Evolutionary conservation across 92 coral and sea anemone species (phyloP).

Genomic region (Virgularia gustaviana): DNA sequence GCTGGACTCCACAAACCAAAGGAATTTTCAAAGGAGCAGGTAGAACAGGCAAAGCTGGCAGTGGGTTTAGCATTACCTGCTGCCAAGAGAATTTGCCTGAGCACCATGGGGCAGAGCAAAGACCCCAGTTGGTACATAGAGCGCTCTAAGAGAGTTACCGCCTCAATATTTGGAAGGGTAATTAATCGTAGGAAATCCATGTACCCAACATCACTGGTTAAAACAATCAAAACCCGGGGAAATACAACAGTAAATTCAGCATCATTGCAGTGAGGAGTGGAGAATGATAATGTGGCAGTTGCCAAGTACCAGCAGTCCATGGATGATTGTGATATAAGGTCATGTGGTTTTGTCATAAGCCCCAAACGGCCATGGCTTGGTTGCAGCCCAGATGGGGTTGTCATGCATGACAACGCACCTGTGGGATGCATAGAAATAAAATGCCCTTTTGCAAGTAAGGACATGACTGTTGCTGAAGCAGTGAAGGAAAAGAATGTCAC

Average conservation of each 20-base stretch:
- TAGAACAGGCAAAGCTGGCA: constrained; percentile 2
- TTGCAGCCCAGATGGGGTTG: constrained; percentile 58
- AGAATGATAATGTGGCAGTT: constrained; percentile 43
- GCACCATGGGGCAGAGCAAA: constrained; percentile 33
- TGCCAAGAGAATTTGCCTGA: constrained; percentile 40
- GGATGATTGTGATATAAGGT: constrained; percentile 11
- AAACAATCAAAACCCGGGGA: constrained; percentile 14
- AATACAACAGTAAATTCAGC: constrained; percentile 20
- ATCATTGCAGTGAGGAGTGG: constrained; percentile 46
- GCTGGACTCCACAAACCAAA: background rate
- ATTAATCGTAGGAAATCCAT: constrained; percentile 29
- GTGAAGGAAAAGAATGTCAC: constrained; percentile 37
- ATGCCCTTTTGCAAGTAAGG: constrained; percentile 42
- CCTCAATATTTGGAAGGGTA: constrained; percentile 26
- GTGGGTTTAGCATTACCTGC: background rate
- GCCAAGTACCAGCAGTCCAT: constrained; percentile 15
- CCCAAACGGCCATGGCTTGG: constrained; percentile 46
- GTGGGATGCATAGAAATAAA: constrained; percentile 52
- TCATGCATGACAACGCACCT: constrained; percentile 10
- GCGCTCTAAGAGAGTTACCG: constrained; percentile 41
- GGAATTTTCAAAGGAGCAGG: background rate
- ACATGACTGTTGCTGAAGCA: constrained; percentile 47
- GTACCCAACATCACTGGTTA: constrained; percentile 1
- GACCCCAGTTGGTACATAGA: constrained; percentile 30
- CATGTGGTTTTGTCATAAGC: constrained; percentile 49